These are phyloP conservation scores for Arothron firmamentum DNA, from an alignment of 2,113 vertebrate species.

Conservation along the genomic window DNA sequence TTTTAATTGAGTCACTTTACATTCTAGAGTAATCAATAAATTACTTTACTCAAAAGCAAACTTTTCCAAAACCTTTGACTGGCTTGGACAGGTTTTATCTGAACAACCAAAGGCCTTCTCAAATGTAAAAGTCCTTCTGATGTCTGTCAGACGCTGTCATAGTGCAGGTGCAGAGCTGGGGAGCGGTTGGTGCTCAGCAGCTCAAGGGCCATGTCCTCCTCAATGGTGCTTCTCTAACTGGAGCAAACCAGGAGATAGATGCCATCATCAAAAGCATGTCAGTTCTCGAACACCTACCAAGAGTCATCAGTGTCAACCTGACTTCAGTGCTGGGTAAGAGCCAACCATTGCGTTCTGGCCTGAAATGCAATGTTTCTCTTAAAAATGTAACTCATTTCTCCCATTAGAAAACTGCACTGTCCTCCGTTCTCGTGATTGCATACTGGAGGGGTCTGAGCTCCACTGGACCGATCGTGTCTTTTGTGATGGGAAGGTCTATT, in stretches of 20 bases:
- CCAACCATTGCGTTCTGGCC: neutral
- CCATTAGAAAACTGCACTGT: conserved; percentile 46
- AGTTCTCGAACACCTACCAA: conserved; percentile 2
- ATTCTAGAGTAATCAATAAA: no score
- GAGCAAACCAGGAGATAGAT: conserved; percentile 19
- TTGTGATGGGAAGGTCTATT: conserved; percentile 40
- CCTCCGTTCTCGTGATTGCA: conserved; percentile 51
- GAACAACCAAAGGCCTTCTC: no score
- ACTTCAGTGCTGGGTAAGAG: conserved; percentile 40
- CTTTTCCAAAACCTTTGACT: no score
- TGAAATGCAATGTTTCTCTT: neutral
- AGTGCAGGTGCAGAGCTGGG: conserved; percentile 50
- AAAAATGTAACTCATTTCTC: neutral
- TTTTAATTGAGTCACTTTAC: no score
- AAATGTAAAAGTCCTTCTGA: neutral
- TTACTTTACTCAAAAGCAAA: no score
- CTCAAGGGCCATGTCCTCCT: conserved; percentile 42
- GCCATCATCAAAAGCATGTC: conserved; percentile 26
- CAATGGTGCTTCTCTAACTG: conserved; percentile 33
- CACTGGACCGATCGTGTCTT: conserved; percentile 52
- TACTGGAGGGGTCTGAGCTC: conserved; percentile 46
- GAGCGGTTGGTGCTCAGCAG: conserved; percentile 31
- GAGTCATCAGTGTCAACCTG: conserved; percentile 9
- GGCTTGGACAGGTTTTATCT: no score
- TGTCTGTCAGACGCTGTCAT: conserved; percentile 39